Base-by-base conservation (phyloP, 2,888 invertebrate genomes). In the Zygaena filipendulae region DNA sequence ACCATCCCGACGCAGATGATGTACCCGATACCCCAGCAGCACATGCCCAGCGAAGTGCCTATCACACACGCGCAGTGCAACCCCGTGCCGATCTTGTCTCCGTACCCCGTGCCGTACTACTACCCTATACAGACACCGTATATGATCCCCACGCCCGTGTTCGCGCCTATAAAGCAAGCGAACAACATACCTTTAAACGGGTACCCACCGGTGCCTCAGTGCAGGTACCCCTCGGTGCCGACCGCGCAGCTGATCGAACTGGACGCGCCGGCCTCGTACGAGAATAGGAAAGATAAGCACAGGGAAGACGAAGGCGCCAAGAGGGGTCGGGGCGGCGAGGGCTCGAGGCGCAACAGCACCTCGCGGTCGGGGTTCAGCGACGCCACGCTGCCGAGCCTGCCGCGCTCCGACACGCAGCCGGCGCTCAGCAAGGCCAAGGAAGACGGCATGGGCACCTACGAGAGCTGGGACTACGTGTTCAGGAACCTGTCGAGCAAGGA, bases 391-490 rank as follows among this genome's bases (percentile, higher is more conserved):
- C 72, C 77, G 1, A 77, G 75, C 31, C 38, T 81, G 32, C 77
- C 80, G 0, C 50, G 81, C 2, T 79, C 80, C 0, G 81, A 81
- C 24, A 80, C 80, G 1, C 81, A 80, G 21, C 80, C 81, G 2
- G 49, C 63, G 1, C 36, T 81, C 3, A 80, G 79, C 38, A 80
- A 81, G 42, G 85, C 85, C 11, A 77, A 75, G 33, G 86, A 87
- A 40, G 87, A 87, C 37, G 86, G 85, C 0, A 83, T 85, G 52
- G 86, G 87, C 1, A 86, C 85, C 0, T 85, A 85, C 31, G 90
- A 90, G 40, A 84, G 85, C 27, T 92, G 92, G 92, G 88, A 88
- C 51, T 91, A 90, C 50, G 91, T 92, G 0, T 92, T 87, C 52
- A 83, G 86, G 42, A 88, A 89, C 52, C 67, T 92, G 18, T 89